phyloP scores from a whole-genome alignment of 2,888 invertebrate genomes.

The Dyspetes luteomarginatus region DNA sequence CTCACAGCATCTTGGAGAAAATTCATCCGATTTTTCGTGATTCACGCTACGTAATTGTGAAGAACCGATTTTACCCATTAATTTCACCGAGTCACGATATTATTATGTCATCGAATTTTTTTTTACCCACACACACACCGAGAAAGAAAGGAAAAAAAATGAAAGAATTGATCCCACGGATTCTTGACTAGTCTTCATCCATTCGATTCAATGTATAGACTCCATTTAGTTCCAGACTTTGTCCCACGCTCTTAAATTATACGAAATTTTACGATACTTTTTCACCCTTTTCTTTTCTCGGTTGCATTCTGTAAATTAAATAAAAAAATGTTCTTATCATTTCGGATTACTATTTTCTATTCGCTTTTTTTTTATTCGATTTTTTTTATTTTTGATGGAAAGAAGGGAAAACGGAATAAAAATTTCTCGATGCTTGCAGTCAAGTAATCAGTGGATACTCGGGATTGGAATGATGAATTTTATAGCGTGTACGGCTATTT shows the following conservation, averaged over 20 bases:
- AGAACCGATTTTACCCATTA: neutral
- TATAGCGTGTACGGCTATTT: neutral
- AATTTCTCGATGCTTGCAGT: neutral
- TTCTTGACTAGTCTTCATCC: neutral
- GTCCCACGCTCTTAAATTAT: neutral
- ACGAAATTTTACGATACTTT: neutral
- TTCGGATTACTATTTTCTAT: neutral
- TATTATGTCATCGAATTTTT: slow-evolving; percentile 19
- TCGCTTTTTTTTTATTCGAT: neutral
- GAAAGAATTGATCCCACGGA: neutral
- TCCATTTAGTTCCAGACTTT: neutral
- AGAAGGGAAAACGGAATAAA: neutral
- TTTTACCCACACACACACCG: too few relatives aligned
- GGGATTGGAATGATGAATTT: neutral
- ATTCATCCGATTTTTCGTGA: slow-evolving; percentile 10
- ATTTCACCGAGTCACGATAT: slow-evolving; percentile 19
- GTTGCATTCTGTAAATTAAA: too few relatives aligned
- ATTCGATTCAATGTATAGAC: neutral
- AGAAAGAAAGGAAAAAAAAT: neutral
- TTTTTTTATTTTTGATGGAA: neutral
- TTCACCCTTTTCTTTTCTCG: neutral
- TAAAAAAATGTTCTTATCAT: neutral
- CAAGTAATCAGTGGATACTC: too few relatives aligned
- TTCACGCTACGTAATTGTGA: slow-evolving; percentile 15
- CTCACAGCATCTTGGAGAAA: neutral